A percentile compares a stretch with the other conserved stretches of the same genome.
These are phyloP conservation scores for Aromia moschata DNA, from an alignment of 2,888 invertebrate genomes.

Conservation along the genomic window DNA sequence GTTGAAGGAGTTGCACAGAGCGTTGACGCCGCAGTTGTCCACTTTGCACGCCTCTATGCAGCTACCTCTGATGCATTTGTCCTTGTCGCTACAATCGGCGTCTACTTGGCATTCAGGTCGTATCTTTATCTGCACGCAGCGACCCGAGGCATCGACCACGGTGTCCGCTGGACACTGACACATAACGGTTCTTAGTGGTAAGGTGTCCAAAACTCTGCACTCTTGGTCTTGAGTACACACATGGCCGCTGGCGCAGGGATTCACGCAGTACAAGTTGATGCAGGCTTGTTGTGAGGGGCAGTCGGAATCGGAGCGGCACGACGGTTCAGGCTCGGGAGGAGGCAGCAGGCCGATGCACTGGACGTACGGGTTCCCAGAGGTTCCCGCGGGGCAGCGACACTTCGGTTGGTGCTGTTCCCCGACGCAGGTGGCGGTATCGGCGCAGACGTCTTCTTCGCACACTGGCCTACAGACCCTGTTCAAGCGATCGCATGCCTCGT, in stretches of 20 bases:
- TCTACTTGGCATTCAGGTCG: conserved; percentile 74
- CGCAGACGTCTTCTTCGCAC: conserved; percentile 85
- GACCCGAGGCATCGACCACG: conserved; percentile 76
- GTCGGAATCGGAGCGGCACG: conserved; percentile 80
- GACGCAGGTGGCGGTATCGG: conserved; percentile 78
- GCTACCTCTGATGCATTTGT: conserved; percentile 76
- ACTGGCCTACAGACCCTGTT: conserved; percentile 85
- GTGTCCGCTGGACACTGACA: conserved; percentile 88
- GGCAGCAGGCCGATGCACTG: conserved; percentile 68
- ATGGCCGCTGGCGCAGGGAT: conserved; percentile 77
- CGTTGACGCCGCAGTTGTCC: conserved; percentile 83
- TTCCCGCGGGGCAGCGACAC: conserved; percentile 80
- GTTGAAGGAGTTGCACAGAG: conserved; percentile 78
- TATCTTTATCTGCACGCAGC: conserved; percentile 67
- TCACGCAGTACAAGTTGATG: conserved; percentile 77
- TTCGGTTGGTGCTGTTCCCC: conserved; percentile 79
- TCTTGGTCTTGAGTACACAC: conserved; percentile 82
- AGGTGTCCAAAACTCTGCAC: conserved; percentile 80
- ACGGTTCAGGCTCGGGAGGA: conserved; percentile 62
- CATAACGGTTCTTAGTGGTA: conserved; percentile 84
- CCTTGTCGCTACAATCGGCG: conserved; percentile 77
- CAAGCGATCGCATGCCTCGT: conserved; percentile 84
- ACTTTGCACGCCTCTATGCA: conserved; percentile 83
- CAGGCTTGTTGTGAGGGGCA: conserved; percentile 81
- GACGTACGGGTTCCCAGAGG: conserved; percentile 80